Evolutionary conservation across 2,888 invertebrate species (phyloP), one percentile per base, ranked within the genome.

Genomic region (Philereme vetulata): DNA sequence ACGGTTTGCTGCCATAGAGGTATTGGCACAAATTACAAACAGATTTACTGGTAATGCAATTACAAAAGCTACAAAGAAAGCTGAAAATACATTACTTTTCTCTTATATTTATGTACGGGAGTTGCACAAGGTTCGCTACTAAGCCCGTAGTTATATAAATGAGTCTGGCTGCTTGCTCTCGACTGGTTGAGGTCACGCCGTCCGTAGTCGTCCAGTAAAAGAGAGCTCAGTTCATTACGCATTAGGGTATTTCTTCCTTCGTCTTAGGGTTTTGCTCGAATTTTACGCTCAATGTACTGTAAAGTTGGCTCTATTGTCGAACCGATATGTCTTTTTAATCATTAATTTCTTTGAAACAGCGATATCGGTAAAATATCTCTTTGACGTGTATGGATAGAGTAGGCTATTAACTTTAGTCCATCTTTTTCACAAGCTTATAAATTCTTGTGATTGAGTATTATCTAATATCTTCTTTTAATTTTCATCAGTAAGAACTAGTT

Each of bases 1-100:
- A 77, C 75, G 76, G 82, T 80, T 85, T 81, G 82, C 78, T 77
- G 78, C 21, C 77, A 77, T 78, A 81, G 78, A 81, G 72, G 81
- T 81, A 81, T 81, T 71, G 83, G 78, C 76, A 80, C 81, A 83
- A 84, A 81, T 81, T 81, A 85, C 79, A 80, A 82, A 78, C 77
- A 77, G 74, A 77, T 77, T 80, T 78, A 74, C 75, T 72, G 64
- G 60, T 67, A 60, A 64, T 62, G 61, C 64, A 65, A 60, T 67
- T 66, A 69, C 58, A 62, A 62, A 70, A 68, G 66, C 69, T 62
- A 65, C 67, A 70, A 69, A 66, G 65, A 56, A 63, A 67, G 63
- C 64, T 65, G 54, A 67, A 66, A 57, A 65, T 70, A 67, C 70
- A 73, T 68, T 69, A 67, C 67, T 56, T 63, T 71, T 65, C 62